Evolutionary conservation across 2,797 vertebrate species (phyloP), one percentile per base, ranked within the genome.

Genomic region (Orestias chungarensis): DNA sequence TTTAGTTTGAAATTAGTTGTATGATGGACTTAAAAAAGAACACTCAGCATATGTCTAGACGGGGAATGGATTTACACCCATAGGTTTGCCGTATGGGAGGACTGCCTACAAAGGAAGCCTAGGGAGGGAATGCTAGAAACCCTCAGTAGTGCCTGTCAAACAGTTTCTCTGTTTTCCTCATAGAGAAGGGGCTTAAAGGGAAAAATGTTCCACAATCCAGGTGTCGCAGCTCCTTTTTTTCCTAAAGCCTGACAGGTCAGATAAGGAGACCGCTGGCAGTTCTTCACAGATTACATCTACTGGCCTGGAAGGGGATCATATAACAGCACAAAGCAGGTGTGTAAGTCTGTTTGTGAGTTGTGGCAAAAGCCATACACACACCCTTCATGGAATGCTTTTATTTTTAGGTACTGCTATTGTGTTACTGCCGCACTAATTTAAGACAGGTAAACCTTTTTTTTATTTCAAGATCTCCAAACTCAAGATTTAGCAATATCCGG

Each of bases 31-130:
- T 62, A 62, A 93, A 95, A 78, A 94, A 93, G 95, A 91, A 90
- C 88, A 92, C 92, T 94, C 96, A 95, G 94, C 96, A 96, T 96
- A 96, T 93, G 95, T 97, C 96, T 96, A 96, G 96, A 97, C 95
- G 86, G 93, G 91, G 54, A 91, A 95, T 94, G 93, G 94, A 96
- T 96, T 97, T 96, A 96, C 96, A 96, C 94, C 95, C 96, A 95
- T 96, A 94, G 95, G 94, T 95, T 95, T 94, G 95, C 95, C 95
- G 95, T 96, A 96, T 95, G 94, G 95, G 95, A 95, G 95, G 25
- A 96, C 95, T 94, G 95, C 94, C 95, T 96, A 93, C 93, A 95
- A 95, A 88, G 86, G 93, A 89, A 95, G 94, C 95, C 95, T 96
- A 95, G 88, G 93, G 91, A 91, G 93, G 93, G 93, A 96, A 96